Base-by-base conservation (phyloP, 2,113 vertebrate genomes). In the Oplegnathus fasciatus region DNA sequence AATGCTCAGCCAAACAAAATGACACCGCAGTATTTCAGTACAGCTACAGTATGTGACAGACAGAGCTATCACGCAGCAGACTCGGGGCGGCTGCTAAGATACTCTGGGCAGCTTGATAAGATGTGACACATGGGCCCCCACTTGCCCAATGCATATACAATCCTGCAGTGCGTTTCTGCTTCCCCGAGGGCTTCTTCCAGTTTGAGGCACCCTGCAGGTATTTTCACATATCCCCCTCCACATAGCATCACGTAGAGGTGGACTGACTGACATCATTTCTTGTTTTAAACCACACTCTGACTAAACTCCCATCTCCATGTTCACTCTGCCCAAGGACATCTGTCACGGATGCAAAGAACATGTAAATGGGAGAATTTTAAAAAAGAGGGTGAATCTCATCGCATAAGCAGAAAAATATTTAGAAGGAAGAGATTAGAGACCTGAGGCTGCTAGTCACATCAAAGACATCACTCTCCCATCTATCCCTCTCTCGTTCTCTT, bases 361-460 rank as follows among this genome's bases (percentile, higher is more conserved):
- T 82, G 85, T 79, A 85, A 88, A 90, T 89, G 70, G 68, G 24
- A 24, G 77, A 14, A 9, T 10, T 57, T 80, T 72, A 70, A 57
- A 81, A 85, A 73, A 67, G 58, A 65, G 72, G 60, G 26, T 86
- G 34, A 86, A 88, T 90, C 84, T 90, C 83, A 82, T 77, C 37
- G 34, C 85, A 84, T 84, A 85, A 83, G 71, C 86, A 84, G 72
- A 86, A 88, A 80, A 83, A 87, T 87, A 86, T 94, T 93, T 90
- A 86, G 91, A 91, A 73, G 85, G 80, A 57, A 76, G 81, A 85
- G 83, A 92, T 90, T 83, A 89, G 88, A 89, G 86, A 88, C 89
- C 82, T 30, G 78, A 76, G 90, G 91, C 85, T 82, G 86, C 88
- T 84, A 70, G 87, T 89, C 86, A 92, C 90, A 91, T 92, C 89